phyloP scores from a whole-genome alignment of 1,140 invertebrate species.

The Anastrepha ludens region DNA sequence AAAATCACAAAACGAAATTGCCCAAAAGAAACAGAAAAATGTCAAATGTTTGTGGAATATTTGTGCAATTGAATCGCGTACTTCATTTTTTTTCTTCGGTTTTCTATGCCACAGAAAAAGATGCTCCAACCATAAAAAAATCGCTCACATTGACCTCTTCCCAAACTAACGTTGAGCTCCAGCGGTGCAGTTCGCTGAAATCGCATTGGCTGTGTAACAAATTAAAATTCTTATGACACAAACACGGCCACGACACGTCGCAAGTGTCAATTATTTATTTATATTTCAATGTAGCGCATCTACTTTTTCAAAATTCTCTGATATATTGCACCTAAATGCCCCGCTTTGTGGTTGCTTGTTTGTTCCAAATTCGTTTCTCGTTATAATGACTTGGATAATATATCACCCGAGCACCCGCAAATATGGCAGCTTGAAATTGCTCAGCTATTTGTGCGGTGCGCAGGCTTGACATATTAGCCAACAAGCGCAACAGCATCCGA shows the following conservation, averaged over 20 bases:
- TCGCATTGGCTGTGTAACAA: neutral
- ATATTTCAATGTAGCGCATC: neutral
- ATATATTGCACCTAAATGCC: neutral
- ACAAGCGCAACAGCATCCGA: conserved; percentile 20
- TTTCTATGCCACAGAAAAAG: neutral
- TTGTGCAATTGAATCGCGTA: neutral
- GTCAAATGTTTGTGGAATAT: neutral
- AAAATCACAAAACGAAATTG: conserved; percentile 1
- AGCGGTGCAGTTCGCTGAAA: neutral
- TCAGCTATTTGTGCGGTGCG: neutral
- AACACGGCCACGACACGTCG: conserved; percentile 40
- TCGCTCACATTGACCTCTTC: conserved; percentile 41
- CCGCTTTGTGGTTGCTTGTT: neutral
- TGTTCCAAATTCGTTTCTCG: conserved; percentile 40
- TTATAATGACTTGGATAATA: conserved; percentile 37
- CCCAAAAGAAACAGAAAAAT: neutral
- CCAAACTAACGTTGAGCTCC: neutral
- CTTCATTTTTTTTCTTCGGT: neutral
- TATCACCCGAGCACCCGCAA: conserved; percentile 29
- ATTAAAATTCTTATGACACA: conserved; percentile 47
- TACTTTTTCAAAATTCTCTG: neutral
- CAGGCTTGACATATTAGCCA: conserved; percentile 36
- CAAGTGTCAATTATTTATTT: conserved; percentile 50
- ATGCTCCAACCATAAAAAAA: neutral
- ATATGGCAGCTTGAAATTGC: conserved; percentile 51